Evolutionary conservation across 2,797 vertebrate genomes (phyloP).

Genomic region (Pogoniulus pusillus): DNA sequence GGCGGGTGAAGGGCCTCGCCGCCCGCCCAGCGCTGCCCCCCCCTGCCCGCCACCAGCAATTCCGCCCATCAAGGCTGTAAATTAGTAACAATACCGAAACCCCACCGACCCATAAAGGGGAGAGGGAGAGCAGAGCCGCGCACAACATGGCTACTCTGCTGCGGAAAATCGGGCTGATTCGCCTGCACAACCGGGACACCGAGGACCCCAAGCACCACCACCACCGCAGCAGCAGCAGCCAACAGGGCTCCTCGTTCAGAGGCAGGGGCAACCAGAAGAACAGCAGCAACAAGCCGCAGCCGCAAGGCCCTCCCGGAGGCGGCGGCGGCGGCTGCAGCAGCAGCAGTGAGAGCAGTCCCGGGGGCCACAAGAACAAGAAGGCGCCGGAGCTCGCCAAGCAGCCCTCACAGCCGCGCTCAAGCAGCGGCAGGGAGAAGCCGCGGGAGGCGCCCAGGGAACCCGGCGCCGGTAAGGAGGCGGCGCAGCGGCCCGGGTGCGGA

Average conservation of each 20-base stretch:
- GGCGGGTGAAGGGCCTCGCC: background rate
- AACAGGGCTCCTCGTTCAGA: slow-evolving; percentile 88
- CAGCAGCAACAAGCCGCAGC: slow-evolving; percentile 85
- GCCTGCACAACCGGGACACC: slow-evolving; percentile 96
- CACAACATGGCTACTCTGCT: slow-evolving; percentile 93
- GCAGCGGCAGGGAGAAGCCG: slow-evolving; percentile 75
- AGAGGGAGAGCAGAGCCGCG: background rate
- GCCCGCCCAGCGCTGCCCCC: background rate
- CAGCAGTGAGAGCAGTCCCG: slow-evolving; percentile 69
- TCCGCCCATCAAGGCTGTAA: background rate
- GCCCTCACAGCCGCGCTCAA: slow-evolving; percentile 74
- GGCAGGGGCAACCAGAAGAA: slow-evolving; percentile 89
- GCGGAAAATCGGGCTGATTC: slow-evolving; percentile 97
- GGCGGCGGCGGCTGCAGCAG: slow-evolving; percentile 17
- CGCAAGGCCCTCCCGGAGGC: slow-evolving; percentile 38
- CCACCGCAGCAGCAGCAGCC: slow-evolving; percentile 69
- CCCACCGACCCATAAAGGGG: background rate
- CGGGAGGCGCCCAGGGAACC: slow-evolving; percentile 43
- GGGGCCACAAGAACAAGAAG: slow-evolving; percentile 81
- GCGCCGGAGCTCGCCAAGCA: slow-evolving; percentile 73
- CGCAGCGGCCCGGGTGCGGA: slow-evolving; percentile 29
- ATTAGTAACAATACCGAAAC: background rate
- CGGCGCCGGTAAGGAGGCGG: slow-evolving; percentile 18
- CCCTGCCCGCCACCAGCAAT: background rate
- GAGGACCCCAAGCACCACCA: slow-evolving; percentile 97